Conservation (phyloP, 1,140 invertebrate species). For the Ceratoteleas bidentatus region DNA sequence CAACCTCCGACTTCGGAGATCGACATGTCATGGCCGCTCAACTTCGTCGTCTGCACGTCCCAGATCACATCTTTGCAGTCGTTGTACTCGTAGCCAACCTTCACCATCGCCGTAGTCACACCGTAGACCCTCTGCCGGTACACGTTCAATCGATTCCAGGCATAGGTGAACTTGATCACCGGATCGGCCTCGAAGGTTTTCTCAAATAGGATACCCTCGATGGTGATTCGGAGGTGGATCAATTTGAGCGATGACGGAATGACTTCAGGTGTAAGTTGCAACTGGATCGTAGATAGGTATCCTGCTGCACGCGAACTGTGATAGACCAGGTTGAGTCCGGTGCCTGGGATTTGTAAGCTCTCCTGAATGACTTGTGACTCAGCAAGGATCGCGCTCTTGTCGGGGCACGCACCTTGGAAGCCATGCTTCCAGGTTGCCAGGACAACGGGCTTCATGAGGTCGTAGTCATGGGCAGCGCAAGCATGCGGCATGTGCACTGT, state of each 20-base stretch:
- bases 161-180: conserved; percentile 96
- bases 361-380: conserved; percentile 98
- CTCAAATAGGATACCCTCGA: conserved; percentile 96
- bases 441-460: conserved; percentile 95
- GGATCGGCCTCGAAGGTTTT: conserved; percentile 97
- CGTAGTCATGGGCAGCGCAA: conserved; percentile 95
- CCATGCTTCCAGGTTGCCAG: conserved; percentile 98
- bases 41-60: conserved; percentile 96
- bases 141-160: conserved; percentile 98
- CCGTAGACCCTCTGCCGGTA: conserved; percentile 97
- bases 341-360: conserved; percentile 95
- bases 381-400: conserved; percentile 94
- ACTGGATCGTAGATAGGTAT: conserved; percentile 96
- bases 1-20: conserved; percentile 97
- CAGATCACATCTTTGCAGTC: conserved; percentile 97
- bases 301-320: conserved; percentile 95
- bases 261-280: conserved; percentile 93
- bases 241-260: conserved; percentile 91
- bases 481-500: conserved; percentile 85
- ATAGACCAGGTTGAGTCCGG: conserved; percentile 95
- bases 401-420: conserved; percentile 96
- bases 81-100: conserved; percentile 97
- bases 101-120: conserved; percentile 94
- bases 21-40: conserved; percentile 97
- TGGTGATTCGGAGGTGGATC: conserved; percentile 94